These are phyloP conservation scores for Temnothorax ravouxi DNA, from an alignment of 2,888 invertebrate species.

Conservation along the genomic window DNA sequence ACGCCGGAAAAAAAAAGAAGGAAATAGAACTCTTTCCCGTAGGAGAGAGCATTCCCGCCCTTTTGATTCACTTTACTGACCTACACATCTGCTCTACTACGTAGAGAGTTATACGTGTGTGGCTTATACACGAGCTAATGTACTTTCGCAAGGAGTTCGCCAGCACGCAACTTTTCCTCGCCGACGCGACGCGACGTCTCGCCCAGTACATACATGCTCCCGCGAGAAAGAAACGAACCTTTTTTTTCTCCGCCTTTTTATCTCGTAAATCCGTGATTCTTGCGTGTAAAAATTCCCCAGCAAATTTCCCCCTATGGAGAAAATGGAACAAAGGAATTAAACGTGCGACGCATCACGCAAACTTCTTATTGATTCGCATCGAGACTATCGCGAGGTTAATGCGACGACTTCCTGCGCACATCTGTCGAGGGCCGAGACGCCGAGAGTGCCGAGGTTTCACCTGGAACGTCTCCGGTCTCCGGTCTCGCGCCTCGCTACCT, in stretches of 20 bases:
- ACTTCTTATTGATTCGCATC: constrained; percentile 28
- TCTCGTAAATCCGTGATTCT: not conserved
- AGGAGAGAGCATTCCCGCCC: not conserved
- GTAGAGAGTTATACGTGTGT: not conserved
- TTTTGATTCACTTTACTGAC: not conserved
- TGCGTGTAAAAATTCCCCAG: constrained; percentile 1
- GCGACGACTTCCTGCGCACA: constrained; percentile 34
- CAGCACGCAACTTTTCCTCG: not conserved
- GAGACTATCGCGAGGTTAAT: constrained; percentile 11
- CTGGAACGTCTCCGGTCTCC: not conserved
- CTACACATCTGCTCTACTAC: not conserved
- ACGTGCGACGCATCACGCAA: not conserved
- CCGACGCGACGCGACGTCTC: not conserved
- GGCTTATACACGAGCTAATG: not conserved
- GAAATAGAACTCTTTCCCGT: not conserved
- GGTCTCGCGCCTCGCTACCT: not conserved
- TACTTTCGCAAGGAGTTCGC: not conserved
- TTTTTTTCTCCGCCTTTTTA: not conserved
- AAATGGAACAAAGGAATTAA: not conserved
- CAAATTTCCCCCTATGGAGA: constrained; percentile 5
- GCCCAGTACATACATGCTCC: not conserved
- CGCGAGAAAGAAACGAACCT: not conserved
- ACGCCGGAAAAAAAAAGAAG: not conserved
- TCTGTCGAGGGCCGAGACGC: not conserved
- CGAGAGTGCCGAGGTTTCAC: not conserved